Evolutionary conservation across 37 sponge, comb jelly and placozoan species (phyloP), one percentile per base, ranked within the genome.

Genomic region (Cladorhizidae sp.): DNA sequence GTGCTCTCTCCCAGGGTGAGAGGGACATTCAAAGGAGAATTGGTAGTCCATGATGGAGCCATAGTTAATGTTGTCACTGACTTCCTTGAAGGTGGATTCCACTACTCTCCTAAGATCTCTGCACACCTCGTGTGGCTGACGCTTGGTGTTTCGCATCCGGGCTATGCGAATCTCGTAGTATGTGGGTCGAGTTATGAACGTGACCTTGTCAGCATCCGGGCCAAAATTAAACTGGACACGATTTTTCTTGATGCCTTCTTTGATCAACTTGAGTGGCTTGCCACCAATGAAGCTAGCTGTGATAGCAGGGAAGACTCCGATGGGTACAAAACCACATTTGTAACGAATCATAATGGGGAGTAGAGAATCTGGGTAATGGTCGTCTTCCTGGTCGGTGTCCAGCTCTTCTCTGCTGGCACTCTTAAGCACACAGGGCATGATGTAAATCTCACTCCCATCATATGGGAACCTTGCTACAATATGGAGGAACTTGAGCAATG

Each of bases 21-120:
- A 58, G 59, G 59, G 59, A 58, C 59, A 58, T 21, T 58, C 59
- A 58, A 58, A 58, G 59, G 59, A 58, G 59, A 58, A 25, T 14
- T 58, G 17, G 20, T 58, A 58, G 59, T 58, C 26, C 59, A 58
- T 25, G 26, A 25, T 18, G 14, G 3, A 18, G 59, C 26, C 59
- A 14, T 58, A 58, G 59, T 58, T 58, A 9, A 58, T 58, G 26
- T 25, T 9, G 26, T 9, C 6, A 25, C 26, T 58, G 59, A 58
- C 59, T 18, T 9, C 14, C 17, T 6, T 58, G 26, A 58, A 25
- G 23, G 59, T 58, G 26, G 26, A 25, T 21, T 58, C 59, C 5
- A 58, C 59, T 26, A 18, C 59, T 58, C 20, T 58, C 59, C 14
- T n/a, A 2, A 58, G 23, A 25, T 9, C 20, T 5, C 3, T 21